Evolutionary conservation across 2,797 vertebrate species (phyloP), one percentile per base, ranked within the genome.

Genomic region (Octomys mimax): DNA sequence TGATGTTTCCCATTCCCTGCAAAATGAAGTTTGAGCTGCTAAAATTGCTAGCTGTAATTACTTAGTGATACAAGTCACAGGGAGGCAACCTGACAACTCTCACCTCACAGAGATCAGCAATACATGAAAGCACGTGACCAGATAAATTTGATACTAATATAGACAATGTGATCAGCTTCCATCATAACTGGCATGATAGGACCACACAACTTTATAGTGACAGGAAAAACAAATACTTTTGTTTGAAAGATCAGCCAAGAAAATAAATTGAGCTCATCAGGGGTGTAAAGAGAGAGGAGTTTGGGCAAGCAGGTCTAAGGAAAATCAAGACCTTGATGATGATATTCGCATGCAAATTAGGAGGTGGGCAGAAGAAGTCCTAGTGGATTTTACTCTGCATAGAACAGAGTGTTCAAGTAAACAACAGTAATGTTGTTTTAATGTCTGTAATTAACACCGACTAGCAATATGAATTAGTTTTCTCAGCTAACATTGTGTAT

Each of bases 181-280:
- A 71, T 95, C 71, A 49, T 97, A 97, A 97, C 71, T 96, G 81
- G 95, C 97, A 73, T 96, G 97, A 93, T 70, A 91, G 86, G 95
- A 97, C 97, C 94, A 95, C 92, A 98, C 97, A 97, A 49, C 84
- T 98, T 97, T 93, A 78, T 92, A 89, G 80, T 57, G 95, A 84
- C 86, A 97, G 82, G 95, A 64, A 95, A 91, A 91, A 31, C 93
- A 97, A 97, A 93, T 93, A 84, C 22, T 85, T 98, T 91, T 71
- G n/a, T 96, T 93, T 94, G 91, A 97, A 98, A 98, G 84, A 88
- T 97, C 96, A 97, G 70, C 81, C 86, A 96, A 96, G 85, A 89
- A 96, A 96, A 92, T 3, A 89, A 87, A 96, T 95, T 91, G 90
- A 95, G 68, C 93, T 92, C 73, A 97, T 97, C 91, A 93, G 88